These are phyloP conservation scores for Mythimna albipuncta DNA, from an alignment of 2,888 invertebrate genomes.

Conservation along the genomic window DNA sequence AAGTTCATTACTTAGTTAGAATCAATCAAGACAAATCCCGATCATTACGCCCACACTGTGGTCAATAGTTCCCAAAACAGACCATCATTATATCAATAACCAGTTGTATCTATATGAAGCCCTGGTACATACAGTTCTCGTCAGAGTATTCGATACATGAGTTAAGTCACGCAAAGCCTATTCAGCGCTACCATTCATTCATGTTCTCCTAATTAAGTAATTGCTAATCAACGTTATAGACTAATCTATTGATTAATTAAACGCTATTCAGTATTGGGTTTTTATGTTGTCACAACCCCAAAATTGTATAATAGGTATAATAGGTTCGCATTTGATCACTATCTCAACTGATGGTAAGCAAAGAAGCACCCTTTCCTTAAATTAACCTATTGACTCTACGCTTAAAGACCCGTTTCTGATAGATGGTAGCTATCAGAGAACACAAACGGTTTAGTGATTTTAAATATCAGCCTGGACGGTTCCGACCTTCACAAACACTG, in stretches of 20 bases:
- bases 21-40: neutral
- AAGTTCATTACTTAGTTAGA: constrained; percentile 23
- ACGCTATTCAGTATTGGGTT: constrained; percentile 27
- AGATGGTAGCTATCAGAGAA: no score
- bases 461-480: no score
- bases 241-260: constrained; percentile 29
- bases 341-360: no score
- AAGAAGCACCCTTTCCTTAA: no score
- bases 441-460: no score
- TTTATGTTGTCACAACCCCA: neutral
- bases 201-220: constrained; percentile 46
- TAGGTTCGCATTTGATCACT: no score
- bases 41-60: constrained; percentile 6
- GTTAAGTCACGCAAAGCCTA: constrained; percentile 25
- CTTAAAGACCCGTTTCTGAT: no score
- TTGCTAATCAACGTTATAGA: constrained; percentile 13
- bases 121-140: constrained; percentile 27
- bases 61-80: constrained; percentile 14
- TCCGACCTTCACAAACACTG: no score
- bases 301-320: neutral
- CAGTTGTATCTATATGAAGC: constrained; percentile 18
- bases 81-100: constrained; percentile 14
- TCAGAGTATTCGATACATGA: constrained; percentile 8
- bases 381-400: no score
- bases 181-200: constrained; percentile 39